These are phyloP conservation scores for Hypercompe scribonia DNA, from an alignment of 2,888 invertebrate species.

Conservation along the genomic window DNA sequence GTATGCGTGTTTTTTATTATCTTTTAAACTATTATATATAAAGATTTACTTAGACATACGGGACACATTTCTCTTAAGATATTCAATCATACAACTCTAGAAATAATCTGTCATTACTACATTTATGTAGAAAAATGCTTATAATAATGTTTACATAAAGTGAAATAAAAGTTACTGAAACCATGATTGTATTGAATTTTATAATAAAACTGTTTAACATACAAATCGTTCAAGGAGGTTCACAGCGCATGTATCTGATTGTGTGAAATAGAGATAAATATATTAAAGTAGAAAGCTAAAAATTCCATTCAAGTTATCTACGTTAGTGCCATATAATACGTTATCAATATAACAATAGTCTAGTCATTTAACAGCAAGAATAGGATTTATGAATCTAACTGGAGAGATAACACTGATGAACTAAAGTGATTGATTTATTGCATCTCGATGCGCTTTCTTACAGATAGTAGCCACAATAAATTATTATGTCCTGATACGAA, in stretches of 20 bases:
- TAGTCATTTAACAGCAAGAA: slow-evolving; percentile 34
- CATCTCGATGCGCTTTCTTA: slow-evolving; percentile 25
- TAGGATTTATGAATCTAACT: slow-evolving; percentile 37
- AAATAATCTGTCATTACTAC: neutral
- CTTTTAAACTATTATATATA: no score
- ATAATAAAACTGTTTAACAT: neutral
- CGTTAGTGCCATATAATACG: neutral
- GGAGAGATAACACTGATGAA: slow-evolving; percentile 39
- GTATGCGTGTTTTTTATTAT: no score
- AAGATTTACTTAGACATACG: no score
- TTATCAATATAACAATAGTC: neutral
- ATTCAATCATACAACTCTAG: neutral
- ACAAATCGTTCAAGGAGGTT: neutral
- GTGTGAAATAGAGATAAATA: neutral
- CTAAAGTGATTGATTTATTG: slow-evolving; percentile 48
- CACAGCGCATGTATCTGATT: no score
- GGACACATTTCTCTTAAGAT: no score
- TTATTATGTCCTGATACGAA: slow-evolving; percentile 35
- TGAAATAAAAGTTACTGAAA: neutral
- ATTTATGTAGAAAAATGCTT: neutral
- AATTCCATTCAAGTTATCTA: neutral
- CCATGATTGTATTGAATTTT: neutral
- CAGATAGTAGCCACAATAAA: slow-evolving; percentile 40
- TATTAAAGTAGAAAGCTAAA: neutral
- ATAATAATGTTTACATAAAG: no score